Percentiles rank a stretch among this genome's conserved stretches.
These are phyloP conservation scores for Apostichopus japonicus DNA, from an alignment of 35 echinoderm and acorn worm species.

Conservation along the genomic window DNA sequence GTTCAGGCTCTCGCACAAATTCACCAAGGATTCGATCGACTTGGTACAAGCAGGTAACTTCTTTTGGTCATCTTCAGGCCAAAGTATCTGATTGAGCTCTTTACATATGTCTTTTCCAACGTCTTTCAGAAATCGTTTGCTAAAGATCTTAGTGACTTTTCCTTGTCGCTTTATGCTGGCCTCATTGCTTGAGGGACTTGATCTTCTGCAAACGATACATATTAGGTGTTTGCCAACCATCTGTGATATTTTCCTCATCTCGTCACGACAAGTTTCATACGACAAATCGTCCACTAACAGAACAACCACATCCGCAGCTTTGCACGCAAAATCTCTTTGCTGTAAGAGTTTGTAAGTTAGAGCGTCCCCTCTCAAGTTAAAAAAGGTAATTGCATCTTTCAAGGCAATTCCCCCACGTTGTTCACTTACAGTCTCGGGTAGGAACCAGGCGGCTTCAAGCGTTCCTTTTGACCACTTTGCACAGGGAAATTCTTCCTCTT, in stretches of 20 bases:
- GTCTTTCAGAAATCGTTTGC: background rate
- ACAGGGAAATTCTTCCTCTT: constrained; percentile 3
- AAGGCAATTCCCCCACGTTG: background rate
- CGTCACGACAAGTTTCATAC: background rate
- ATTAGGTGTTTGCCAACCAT: background rate
- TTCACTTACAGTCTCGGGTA: background rate
- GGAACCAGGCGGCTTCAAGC: constrained; percentile 11
- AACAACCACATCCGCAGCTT: background rate
- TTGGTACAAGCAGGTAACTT: background rate
- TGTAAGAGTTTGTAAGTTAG: background rate
- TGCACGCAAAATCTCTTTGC: constrained; percentile 24
- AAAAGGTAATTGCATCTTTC: constrained; percentile 24
- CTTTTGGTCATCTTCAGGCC: background rate
- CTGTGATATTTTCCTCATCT: background rate
- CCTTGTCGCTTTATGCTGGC: background rate
- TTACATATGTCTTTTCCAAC: constrained; percentile 14
- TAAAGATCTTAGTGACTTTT: constrained; percentile 1
- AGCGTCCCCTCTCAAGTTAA: constrained; percentile 24
- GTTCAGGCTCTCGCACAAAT: background rate
- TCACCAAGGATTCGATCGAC: background rate
- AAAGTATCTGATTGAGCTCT: background rate
- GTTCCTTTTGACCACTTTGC: constrained; percentile 24
- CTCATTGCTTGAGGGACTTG: background rate
- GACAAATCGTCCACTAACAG: background rate
- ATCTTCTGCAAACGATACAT: background rate